Conservation (phyloP, 2,888 invertebrate genomes). For the Mythimna loreyi region DNA sequence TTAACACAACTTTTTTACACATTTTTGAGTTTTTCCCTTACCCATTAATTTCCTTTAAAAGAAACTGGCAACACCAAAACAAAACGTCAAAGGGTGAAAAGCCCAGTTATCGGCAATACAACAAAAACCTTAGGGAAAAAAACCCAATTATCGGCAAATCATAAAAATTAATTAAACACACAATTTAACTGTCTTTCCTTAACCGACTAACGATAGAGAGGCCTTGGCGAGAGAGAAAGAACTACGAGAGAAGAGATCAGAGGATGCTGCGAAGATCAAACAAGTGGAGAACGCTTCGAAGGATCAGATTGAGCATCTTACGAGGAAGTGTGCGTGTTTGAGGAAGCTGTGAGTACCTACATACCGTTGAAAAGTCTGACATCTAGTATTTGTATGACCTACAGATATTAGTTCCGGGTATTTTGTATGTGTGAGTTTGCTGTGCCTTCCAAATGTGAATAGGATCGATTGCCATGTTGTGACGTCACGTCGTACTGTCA, state of each 20-base stretch:
- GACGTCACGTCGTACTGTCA: no score
- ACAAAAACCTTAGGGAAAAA: slow-evolving; percentile 7
- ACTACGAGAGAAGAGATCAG: slow-evolving; percentile 82
- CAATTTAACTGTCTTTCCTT: slow-evolving; percentile 58
- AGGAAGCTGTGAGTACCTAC: slow-evolving; percentile 91
- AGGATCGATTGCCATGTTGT: no score
- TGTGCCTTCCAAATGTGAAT: no score
- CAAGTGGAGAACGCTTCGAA: slow-evolving; percentile 87
- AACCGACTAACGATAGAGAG: slow-evolving; percentile 84
- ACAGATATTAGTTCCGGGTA: no score
- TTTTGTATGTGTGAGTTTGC: no score
- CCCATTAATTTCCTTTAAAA: slow-evolving; percentile 48
- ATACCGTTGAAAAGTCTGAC: not conserved
- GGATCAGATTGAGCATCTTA: slow-evolving; percentile 91
- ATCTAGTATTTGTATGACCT: no score
- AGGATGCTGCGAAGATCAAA: slow-evolving; percentile 82
- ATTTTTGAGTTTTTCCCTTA: slow-evolving; percentile 22
- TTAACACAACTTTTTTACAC: slow-evolving; percentile 9
- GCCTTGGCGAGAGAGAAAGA: slow-evolving; percentile 86
- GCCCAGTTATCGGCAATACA: slow-evolving; percentile 6
- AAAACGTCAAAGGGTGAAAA: slow-evolving; percentile 3
- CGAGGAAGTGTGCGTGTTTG: slow-evolving; percentile 91
- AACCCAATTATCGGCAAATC: slow-evolving; percentile 39
- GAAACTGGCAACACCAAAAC: slow-evolving; percentile 40
- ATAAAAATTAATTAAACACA: slow-evolving; percentile 47